Evolutionary conservation across 1,140 invertebrate genomes (phyloP), one percentile per base, ranked within the genome.

Genomic region (Cotesia chilonis): DNA sequence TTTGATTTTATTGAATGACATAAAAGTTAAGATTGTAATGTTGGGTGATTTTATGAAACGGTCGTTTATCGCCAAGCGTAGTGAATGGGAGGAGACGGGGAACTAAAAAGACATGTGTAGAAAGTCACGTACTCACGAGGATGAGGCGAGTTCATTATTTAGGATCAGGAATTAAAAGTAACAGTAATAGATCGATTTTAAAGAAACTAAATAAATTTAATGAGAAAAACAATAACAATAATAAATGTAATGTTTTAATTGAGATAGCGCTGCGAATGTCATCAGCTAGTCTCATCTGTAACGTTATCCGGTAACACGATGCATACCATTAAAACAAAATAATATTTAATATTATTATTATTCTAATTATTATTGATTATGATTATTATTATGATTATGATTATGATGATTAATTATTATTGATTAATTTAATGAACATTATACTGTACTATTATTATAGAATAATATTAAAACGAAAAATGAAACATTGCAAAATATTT

Each of bases 261-360:
- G 70, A 71, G 75, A 77, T 85, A 85, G 80, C 79, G 80, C 81
- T 81, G 81, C 75, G 78, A 85, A 81, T 76, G 79, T 84, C 81
- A 85, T 76, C 77, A 83, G 82, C 83, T 86, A 86, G 83, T 84
- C 82, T 84, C 77, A 80, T 84, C 81, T 83, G 80, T 84, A 86
- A 85, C 76, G 83, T 85, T 83, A 84, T 80, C 79, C 79, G 84
- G 81, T 82, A 81, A 83, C 78, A 84, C 78, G 81, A 81, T 84
- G 77, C 82, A 85, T 85, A 84, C 79, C 83, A 84, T 74, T 47
- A 9, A 28, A 28, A 47, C 10, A 83, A 81, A 79, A 81, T 83
- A 78, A 84, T 83, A 83, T 81, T 84, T 84, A 82, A 84, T 83
- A 85, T 84, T 81, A 82, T 84, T 83, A 84, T 83, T 81, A 84